A percentile compares a stretch with the other conserved stretches of the same genome.
Conservation (phyloP, 2,888 invertebrate genomes). For the Himalopsyche tibetana region DNA sequence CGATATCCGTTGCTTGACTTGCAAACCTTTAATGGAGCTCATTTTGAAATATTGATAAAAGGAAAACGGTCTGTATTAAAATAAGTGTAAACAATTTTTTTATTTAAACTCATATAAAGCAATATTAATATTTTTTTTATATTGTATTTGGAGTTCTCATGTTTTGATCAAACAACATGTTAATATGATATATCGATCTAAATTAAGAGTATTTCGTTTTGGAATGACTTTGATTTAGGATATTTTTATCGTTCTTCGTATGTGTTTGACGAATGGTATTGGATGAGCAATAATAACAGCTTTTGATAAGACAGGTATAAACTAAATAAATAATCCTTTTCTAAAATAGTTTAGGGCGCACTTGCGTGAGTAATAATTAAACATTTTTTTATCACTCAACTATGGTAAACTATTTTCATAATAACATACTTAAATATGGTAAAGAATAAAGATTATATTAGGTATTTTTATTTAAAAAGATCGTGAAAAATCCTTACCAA, state of each 20-base stretch:
- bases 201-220: conserved; percentile 52
- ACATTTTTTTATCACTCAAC: neutral
- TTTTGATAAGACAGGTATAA: conserved; percentile 17
- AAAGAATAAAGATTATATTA: too few relatives aligned
- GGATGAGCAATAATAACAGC: conserved; percentile 47
- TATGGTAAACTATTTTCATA: neutral
- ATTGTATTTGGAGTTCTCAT: neutral
- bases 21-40: too few relatives aligned
- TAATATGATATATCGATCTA: conserved; percentile 58
- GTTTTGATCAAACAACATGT: neutral
- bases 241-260: conserved; percentile 60
- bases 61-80: too few relatives aligned
- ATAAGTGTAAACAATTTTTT: too few relatives aligned
- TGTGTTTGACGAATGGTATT: conserved; percentile 34
- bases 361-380: conserved; percentile 28
- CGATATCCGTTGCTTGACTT: too few relatives aligned
- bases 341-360: conserved; percentile 35
- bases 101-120: too few relatives aligned
- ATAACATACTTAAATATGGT: too few relatives aligned
- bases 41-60: too few relatives aligned
- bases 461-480: too few relatives aligned
- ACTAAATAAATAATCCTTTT: conserved; percentile 37
- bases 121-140: neutral
- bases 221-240: conserved; percentile 62
- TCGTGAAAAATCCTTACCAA: too few relatives aligned